Evolutionary conservation across 2,113 vertebrate genomes (phyloP), one percentile per base, ranked within the genome.

Genomic region (Taurulus bubalis): DNA sequence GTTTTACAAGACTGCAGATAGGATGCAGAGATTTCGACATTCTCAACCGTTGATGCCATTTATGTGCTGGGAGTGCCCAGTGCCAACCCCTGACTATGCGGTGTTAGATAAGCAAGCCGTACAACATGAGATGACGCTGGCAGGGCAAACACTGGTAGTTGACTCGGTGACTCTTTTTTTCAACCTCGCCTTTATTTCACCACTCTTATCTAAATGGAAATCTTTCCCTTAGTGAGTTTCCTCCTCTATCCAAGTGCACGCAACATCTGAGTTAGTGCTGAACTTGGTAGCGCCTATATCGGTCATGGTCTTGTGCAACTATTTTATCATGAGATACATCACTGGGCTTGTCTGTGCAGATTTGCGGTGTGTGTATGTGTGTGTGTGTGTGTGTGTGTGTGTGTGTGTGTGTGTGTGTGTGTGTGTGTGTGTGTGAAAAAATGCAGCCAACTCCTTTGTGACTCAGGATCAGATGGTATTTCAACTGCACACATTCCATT

Each of bases 391-490:
- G 45, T 75, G 66, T 71, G 47, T 64, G 30, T 24, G 26, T 42
- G 65, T 36, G 64, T 40, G 20, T 60, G 26, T n/a, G 68, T 42
- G 56, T 59, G 56, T 60, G 58, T 59, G 56, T 59, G 56, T 60
- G 58, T n/a, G 49, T 51, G 49, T n/a, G 30, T 20, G 45, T 47
- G 45, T 75, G 66, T 71, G 49, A 68, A 45, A 75, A 76, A 74
- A 79, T 42, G 51, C 12, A n/a, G 58, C 42, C 73, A 9, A 67
- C 28, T 71, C 82, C 59, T 79, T 1, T 16, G 60, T 81, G 88
- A 89, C 71, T 84, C 87, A 90, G 42, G 70, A 83, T 60, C 11
- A 4, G 58, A 75, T 9, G 22, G 45, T 28, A 65, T 90, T 66
- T 73, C 22, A 55, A 60, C 64, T 53, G 45, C 11, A 71, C 45